Base-by-base conservation (phyloP, 1,140 invertebrate genomes). In the Ridgeia piscesae region DNA sequence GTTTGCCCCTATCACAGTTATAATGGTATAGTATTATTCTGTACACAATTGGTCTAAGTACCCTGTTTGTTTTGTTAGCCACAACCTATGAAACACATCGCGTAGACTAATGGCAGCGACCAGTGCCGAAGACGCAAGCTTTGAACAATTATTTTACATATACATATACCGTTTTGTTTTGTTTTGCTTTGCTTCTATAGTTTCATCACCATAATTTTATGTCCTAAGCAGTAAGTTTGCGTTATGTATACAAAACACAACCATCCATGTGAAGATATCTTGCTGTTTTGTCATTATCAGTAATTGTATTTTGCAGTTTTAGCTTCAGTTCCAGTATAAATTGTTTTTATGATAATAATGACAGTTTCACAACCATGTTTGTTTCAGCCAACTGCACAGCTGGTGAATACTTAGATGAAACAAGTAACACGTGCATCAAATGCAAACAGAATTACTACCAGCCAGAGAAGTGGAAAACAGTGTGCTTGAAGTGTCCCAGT, bases 361-460 rank as follows among this genome's bases (percentile, higher is more conserved):
- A 89, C 77, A 91, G 1, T 88, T 92, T 21, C 89, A 34, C 88
- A 31, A 91, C 33, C 50, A 91, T 92, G 34, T 89, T 93, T 48
- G 93, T 93, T 93, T 77, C 92, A 96, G 95, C 94, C 35, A 92
- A 94, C 0, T 97, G 96, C 94, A 93, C 92, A 9, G 93, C 96
- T 96, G 98, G 98, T 91, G 97, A 97, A 21, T 98, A 98, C 95
- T 96, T 99, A 91, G 98, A 99, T 94, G 97, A 97, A 6, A 98
- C 97, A 0, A 96, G 97, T 27, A 34, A 99, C 95, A 97, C 97
- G 93, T 99, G 99, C 95, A 96, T 98, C 58, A 96, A 97, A 91
- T 99, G 99, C 95, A 98, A 98, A 89, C 98, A 98, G 95, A 98
- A 98, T 92, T 98, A 97, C 58, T 99, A 99, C 95, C 99, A 99